A percentile compares a stretch with the other conserved stretches of the same genome.
phyloP scores from a whole-genome alignment of 2,797 vertebrate species.

The Enteromius radiatus region DNA sequence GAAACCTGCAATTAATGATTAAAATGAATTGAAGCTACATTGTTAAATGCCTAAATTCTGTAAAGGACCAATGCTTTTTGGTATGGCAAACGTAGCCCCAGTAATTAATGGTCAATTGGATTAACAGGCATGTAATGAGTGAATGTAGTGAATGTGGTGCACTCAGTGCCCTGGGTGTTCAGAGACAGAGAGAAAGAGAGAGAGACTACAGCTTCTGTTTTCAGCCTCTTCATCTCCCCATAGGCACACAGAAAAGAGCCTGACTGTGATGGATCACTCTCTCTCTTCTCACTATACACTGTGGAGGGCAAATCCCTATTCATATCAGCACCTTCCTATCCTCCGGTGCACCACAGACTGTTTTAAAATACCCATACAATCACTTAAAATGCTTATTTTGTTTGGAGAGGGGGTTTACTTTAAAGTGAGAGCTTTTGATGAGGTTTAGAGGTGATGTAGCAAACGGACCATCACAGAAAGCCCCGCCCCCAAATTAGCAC shows the following conservation, averaged over 20 bases:
- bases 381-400: conserved; percentile 18
- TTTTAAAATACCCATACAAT: conserved; percentile 22
- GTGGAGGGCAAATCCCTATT: conserved; percentile 30
- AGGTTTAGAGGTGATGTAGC: not conserved
- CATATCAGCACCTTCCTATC: conserved; percentile 32
- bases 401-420: conserved; percentile 1
- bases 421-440: not conserved
- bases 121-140: conserved; percentile 58
- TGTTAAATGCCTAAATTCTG: conserved; percentile 9
- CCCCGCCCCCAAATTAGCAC: not conserved
- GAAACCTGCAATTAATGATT: not conserved
- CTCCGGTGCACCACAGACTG: not conserved
- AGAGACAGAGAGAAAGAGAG: not conserved
- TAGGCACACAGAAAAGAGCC: conserved; percentile 37
- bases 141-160: conserved; percentile 18
- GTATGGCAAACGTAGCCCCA: conserved; percentile 9
- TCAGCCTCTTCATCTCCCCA: conserved; percentile 23
- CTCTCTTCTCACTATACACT: conserved; percentile 22
- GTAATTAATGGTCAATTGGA: conserved; percentile 56
- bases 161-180: conserved; percentile 10
- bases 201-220: conserved; percentile 26
- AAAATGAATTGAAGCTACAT: not conserved
- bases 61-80: conserved; percentile 10
- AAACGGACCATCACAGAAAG: not conserved
- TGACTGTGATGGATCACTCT: conserved; percentile 46